Base-by-base conservation (phyloP, 1,140 invertebrate species). In the Ganaspis sp. region DNA sequence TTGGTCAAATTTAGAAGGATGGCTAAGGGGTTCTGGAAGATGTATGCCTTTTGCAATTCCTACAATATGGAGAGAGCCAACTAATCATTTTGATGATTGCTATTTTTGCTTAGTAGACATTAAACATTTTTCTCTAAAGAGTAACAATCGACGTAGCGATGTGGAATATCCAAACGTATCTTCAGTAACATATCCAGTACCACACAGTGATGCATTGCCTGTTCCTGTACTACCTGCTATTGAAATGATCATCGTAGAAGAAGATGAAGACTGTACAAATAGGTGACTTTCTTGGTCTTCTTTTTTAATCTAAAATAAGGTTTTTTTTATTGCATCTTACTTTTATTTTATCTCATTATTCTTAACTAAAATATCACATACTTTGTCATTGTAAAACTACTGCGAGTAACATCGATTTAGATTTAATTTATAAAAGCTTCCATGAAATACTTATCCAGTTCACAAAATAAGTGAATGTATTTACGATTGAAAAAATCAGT, bases 71-170 rank as follows among this genome's bases (percentile, higher is more conserved):
- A 21, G 75, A 69, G 72, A 83, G 76, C 79, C 78, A 12, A 78
- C 76, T 73, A 75, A 86, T 70, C 82, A 85, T 76, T 45, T 42
- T 70, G 81, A 15, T 38, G 78, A 84, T 69, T 84, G 81, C 73
- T 86, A 78, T 73, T 86, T 85, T 38, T 85, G 78, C 37, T 76
- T 80, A 26, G 76, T 84, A 37, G 72, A 83, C 75, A 0, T 73
- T 76, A 79, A 76, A 84, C 70, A 70, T 70, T 76, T 69, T 26
- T 40, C 2, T 34, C 2, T 6, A 21, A 70, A 81, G 58, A 64
- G 80, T 79, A 74, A 81, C 74, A 77, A 77, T 73, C 53, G 9
- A 1, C 26, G 5, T 21, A 42, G 71, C 76, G n/a, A 73, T 69
- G n/a, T 77, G 80, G 42, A n/a, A 4, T 49, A 15, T 49, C 12